Evolutionary conservation across 2,888 invertebrate species (phyloP), one percentile per base, ranked within the genome.

Genomic region (Chromoteleia sp.): DNA sequence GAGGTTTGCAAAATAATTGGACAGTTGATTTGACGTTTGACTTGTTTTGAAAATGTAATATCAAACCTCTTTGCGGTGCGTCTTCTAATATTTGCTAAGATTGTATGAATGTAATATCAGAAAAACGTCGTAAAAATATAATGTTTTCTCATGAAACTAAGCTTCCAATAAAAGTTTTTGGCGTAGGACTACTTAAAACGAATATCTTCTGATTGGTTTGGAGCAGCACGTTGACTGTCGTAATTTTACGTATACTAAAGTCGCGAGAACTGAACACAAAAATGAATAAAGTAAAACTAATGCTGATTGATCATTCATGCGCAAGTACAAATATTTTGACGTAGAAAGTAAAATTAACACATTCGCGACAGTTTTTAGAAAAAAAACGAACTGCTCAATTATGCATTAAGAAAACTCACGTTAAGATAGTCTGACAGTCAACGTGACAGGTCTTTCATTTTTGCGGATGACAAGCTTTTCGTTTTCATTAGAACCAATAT

Each of bases 341-440:
- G 39, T 56, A 73, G 52, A 78, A 73, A 59, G 21, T 78, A 52
- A 56, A 67, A 14, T 10, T 45, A 41, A 39, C 17, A 43, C 29
- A 50, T 30, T 50, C 56, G 77, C 70, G 59, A 71, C 67, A 58
- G 41, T 58, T 65, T 14, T 29, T 17, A 36, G 30, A 41, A n/a
- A 56, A 58, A 54, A 61, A 36, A 65, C 10, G 6, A 77, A 70
- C 80, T 81, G 83, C 83, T 83, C 83, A 83, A 83, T 81, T 81
- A 83, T 15, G 65, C 56, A 56, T 75, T 81, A 83, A 83, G 83
- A 73, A 25, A 52, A 63, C 19, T 33, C 50, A 33, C 29, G 3
- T 68, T 61, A 73, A 61, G 56, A 58, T 76, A 56, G 43, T 58
- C 21, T 39, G 80, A 67, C 76, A 77, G 80, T 77, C 70, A 76